Evolutionary conservation across 2,797 vertebrate genomes (phyloP).

Genomic region (Simalia tracyae): DNA sequence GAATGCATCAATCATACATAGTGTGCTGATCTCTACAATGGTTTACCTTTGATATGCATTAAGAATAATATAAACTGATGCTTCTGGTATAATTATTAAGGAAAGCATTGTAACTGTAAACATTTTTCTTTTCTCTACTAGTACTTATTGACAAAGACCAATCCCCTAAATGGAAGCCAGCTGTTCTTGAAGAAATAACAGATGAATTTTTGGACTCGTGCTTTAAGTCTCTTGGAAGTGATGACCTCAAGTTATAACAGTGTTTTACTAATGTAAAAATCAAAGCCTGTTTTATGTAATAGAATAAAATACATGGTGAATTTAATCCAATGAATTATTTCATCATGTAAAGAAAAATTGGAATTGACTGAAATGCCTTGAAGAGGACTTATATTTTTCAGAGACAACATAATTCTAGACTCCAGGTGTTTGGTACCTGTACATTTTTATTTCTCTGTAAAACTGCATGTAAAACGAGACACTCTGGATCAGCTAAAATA

Average conservation of each 20-base stretch:
- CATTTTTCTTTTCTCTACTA: slow-evolving; percentile 51
- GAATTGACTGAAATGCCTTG: slow-evolving; percentile 34
- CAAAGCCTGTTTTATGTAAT: neutral
- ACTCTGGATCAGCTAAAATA: neutral
- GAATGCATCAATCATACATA: neutral
- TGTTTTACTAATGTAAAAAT: slow-evolving; percentile 11
- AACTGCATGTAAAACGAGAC: slow-evolving; percentile 4
- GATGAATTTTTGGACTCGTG: slow-evolving; percentile 78
- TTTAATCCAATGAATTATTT: neutral
- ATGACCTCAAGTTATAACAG: slow-evolving; percentile 78
- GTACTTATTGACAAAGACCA: slow-evolving; percentile 87
- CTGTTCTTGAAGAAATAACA: slow-evolving; percentile 79
- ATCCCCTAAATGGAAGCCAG: slow-evolving; percentile 82
- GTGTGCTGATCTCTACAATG: neutral
- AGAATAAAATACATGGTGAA: neutral
- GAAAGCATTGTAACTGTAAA: neutral
- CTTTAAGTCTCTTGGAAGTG: slow-evolving; percentile 81
- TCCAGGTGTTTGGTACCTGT: neutral
- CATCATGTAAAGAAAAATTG: slow-evolving; percentile 21
- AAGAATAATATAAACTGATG: neutral
- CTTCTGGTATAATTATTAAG: neutral
- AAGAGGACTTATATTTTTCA: slow-evolving; percentile 36
- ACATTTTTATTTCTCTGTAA: slow-evolving; percentile 10
- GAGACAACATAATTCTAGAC: neutral
- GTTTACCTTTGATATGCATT: neutral